Conservation (phyloP, 2,113 vertebrate species). For the Taxidea taxus region DNA sequence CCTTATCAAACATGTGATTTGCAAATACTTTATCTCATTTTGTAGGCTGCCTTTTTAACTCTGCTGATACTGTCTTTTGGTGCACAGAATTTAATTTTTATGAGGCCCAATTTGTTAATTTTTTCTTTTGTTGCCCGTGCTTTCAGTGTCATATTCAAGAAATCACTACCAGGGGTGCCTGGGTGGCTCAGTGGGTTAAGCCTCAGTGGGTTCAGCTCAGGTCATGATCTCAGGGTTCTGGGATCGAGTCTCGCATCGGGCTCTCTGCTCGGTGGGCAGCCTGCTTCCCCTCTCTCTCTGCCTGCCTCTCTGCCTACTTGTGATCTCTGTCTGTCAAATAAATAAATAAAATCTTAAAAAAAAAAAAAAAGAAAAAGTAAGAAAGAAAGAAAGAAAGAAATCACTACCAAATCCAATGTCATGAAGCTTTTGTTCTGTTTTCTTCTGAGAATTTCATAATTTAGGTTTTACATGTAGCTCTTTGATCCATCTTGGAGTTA, state of each 20-base stretch:
- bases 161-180: background rate
- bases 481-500: background rate
- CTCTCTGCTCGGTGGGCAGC: too few species aligned
- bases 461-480: background rate
- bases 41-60: background rate
- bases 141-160: background rate
- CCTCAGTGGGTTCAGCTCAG: too few species aligned
- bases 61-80: background rate
- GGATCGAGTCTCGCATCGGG: too few species aligned
- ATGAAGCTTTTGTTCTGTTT: background rate
- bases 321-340: too few species aligned
- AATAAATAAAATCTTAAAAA: too few species aligned
- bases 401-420: background rate
- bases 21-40: background rate
- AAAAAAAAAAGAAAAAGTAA: too few species aligned
- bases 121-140: background rate
- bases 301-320: too few species aligned
- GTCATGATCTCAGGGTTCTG: too few species aligned
- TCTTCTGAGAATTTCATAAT: background rate
- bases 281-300: too few species aligned
- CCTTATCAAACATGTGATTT: background rate
- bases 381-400: background rate
- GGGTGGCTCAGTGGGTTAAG: too few species aligned
- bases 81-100: background rate
- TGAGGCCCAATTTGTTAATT: background rate